Conservation (phyloP, 2,888 invertebrate genomes). For the Dolomedes plantarius region DNA sequence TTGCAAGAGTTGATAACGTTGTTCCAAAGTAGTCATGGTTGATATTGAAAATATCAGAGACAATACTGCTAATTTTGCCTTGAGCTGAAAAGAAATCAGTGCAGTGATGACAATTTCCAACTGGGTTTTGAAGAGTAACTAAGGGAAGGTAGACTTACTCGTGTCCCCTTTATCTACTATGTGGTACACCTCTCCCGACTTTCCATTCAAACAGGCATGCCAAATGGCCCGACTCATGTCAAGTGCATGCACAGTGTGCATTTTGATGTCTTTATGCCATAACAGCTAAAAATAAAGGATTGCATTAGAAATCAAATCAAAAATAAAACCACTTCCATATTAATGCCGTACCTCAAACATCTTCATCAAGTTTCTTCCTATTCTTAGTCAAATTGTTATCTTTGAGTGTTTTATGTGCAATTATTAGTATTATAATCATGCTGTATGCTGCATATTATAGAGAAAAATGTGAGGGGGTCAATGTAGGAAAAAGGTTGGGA, state of each 20-base stretch:
- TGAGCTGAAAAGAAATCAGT: slow-evolving; percentile 80
- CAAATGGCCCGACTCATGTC: slow-evolving; percentile 91
- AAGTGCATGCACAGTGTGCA: slow-evolving; percentile 90
- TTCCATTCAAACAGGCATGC: slow-evolving; percentile 80
- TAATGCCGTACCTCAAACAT: too few species aligned
- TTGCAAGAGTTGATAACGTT: slow-evolving; percentile 87
- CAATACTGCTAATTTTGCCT: slow-evolving; percentile 86
- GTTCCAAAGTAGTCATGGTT: slow-evolving; percentile 92
- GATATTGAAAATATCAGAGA: slow-evolving; percentile 89
- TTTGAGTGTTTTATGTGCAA: too few species aligned
- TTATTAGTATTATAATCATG: too few species aligned
- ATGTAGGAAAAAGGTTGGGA: too few species aligned
- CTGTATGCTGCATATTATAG: too few species aligned
- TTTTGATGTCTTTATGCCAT: slow-evolving; percentile 88
- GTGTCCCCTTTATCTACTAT: slow-evolving; percentile 89
- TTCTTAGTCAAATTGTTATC: too few species aligned
- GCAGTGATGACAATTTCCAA: too few species aligned
- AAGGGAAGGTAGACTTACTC: slow-evolving; percentile 76
- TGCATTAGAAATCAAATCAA: too few species aligned
- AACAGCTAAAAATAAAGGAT: slow-evolving; percentile 80
- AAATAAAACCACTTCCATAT: too few species aligned
- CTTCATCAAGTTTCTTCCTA: too few species aligned
- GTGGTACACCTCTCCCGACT: slow-evolving; percentile 83
- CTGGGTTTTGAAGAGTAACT: background rate
- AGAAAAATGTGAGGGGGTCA: too few species aligned